Evolutionary conservation across 2,888 invertebrate genomes (phyloP).

Genomic region (Rhaphigaster nebulosa): DNA sequence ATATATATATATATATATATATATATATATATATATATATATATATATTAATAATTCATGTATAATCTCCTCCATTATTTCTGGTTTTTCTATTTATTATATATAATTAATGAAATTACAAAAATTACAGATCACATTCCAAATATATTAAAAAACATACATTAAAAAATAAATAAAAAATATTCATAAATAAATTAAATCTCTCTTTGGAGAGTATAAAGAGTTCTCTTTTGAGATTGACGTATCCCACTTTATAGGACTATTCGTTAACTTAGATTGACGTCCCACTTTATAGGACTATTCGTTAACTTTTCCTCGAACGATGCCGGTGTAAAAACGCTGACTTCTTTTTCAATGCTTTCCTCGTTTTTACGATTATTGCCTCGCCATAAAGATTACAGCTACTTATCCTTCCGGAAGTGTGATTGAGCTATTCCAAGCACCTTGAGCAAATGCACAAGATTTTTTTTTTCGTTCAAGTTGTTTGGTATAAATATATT

Average conservation of each 20-base stretch:
- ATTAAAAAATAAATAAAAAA: too few relatives aligned
- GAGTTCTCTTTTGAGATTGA: background rate
- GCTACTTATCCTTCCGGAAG: background rate
- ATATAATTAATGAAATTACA: too few relatives aligned
- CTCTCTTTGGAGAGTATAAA: too few relatives aligned
- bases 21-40: too few relatives aligned
- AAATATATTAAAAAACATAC: too few relatives aligned
- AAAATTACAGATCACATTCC: too few relatives aligned
- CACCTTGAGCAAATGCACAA: background rate
- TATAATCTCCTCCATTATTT: too few relatives aligned
- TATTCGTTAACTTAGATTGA: background rate
- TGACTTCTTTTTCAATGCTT: background rate
- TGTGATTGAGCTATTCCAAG: background rate
- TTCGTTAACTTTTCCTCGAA: background rate
- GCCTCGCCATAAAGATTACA: background rate
- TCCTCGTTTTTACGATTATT: background rate
- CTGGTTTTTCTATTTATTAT: too few relatives aligned
- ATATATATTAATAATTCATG: too few relatives aligned
- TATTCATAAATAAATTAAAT: too few relatives aligned
- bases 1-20: too few relatives aligned
- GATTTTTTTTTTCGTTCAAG: background rate
- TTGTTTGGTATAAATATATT: too few relatives aligned
- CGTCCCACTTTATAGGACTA: background rate
- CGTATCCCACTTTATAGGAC: background rate
- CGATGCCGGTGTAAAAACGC: background rate